Conservation (phyloP, 2,797 vertebrate genomes). For the Lemur catta region DNA sequence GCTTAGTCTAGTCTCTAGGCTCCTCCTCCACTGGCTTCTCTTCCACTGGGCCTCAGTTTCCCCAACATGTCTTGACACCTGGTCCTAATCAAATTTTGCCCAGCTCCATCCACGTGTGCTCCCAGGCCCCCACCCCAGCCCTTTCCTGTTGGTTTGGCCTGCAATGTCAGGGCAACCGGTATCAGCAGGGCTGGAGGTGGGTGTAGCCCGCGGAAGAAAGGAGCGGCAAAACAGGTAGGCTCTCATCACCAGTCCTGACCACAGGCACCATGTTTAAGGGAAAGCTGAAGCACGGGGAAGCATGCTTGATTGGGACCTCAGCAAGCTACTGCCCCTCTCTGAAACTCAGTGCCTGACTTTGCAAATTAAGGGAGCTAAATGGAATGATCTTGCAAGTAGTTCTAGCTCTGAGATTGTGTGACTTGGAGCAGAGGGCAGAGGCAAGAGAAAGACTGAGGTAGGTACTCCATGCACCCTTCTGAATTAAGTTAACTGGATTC, state of each 20-base stretch:
- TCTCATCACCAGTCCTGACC: background rate
- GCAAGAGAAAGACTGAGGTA: background rate
- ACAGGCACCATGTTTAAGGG: background rate
- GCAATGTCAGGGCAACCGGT: background rate
- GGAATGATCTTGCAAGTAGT: background rate
- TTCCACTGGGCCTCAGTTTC: slow-evolving; percentile 1
- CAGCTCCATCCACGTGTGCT: background rate
- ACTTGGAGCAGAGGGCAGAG: background rate
- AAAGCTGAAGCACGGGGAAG: background rate
- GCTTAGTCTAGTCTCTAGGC: background rate
- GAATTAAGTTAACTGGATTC: slow-evolving; percentile 19
- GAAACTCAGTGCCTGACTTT: background rate
- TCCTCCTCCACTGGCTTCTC: background rate
- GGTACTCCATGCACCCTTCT: background rate
- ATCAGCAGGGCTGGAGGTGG: background rate
- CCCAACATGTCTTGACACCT: background rate
- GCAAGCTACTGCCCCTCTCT: background rate
- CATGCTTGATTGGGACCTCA: background rate
- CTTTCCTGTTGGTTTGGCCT: background rate
- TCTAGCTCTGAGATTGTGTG: background rate
- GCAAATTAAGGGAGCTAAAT: background rate
- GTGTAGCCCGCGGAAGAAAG: background rate
- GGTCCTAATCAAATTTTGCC: background rate
- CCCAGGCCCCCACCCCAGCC: background rate
- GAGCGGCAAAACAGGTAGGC: background rate